A percentile compares a stretch with the other conserved stretches of the same genome.
These are phyloP conservation scores for Spodoptera frugiperda DNA, from an alignment of 1,140 invertebrate species.

Conservation along the genomic window DNA sequence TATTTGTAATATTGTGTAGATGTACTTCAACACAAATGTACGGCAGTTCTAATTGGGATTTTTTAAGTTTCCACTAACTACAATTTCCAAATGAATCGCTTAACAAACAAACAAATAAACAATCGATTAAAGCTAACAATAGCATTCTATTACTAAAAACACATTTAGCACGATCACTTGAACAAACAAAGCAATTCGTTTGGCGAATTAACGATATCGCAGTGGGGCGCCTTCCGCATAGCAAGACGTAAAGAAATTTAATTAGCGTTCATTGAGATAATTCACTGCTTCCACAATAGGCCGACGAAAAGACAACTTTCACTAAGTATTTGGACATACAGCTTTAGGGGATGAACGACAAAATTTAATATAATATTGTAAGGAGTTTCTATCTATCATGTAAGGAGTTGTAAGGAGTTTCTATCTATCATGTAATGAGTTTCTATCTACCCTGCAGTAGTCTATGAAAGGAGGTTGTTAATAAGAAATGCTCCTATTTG, in stretches of 20 bases:
- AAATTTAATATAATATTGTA: too few relatives aligned
- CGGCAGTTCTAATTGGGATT: too few relatives aligned
- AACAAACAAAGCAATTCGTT: constrained; percentile 65
- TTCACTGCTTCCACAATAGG: constrained; percentile 71
- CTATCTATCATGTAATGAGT: too few relatives aligned
- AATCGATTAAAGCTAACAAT: constrained; percentile 27
- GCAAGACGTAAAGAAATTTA: constrained; percentile 74
- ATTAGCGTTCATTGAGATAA: constrained; percentile 77
- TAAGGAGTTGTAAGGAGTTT: too few relatives aligned
- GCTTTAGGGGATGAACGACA: background rate
- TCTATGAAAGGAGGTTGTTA: too few relatives aligned
- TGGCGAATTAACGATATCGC: constrained; percentile 63
- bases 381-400: too few relatives aligned
- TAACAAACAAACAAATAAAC: background rate
- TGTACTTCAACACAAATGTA: too few relatives aligned
- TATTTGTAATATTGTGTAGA: too few relatives aligned
- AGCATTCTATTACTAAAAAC: constrained; percentile 40
- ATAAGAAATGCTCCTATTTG: too few relatives aligned
- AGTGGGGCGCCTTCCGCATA: constrained; percentile 60
- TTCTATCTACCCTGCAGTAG: too few relatives aligned
- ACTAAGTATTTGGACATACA: constrained; percentile 55
- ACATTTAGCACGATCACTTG: constrained; percentile 53
- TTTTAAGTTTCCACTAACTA: background rate
- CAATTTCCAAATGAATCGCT: background rate
- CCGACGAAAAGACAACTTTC: constrained; percentile 70